Base-by-base conservation (phyloP, 1,140 invertebrate species). In the Macrocentrus cingulum region DNA sequence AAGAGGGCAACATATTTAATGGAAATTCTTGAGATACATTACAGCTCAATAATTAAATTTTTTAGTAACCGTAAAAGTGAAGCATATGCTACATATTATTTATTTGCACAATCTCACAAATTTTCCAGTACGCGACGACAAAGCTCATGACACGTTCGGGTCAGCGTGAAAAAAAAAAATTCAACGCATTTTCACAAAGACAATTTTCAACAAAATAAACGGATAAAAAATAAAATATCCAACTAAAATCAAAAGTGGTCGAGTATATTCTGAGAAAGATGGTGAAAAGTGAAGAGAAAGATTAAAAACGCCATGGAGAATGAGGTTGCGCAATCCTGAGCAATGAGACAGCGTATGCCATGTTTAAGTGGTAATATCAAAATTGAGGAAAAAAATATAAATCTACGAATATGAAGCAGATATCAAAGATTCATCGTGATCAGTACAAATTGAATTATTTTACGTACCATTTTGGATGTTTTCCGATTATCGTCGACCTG, bases 391-490 rank as follows among this genome's bases (percentile, higher is more conserved):
- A 63, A 70, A 75, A 79, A 79, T 77, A 79, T 65, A 68, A 36
- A 50, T 52, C n/a, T 56, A 23, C 18, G n/a, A n/a, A 50, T 36
- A 37, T 13, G n/a, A 37, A n/a, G 8, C 9, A 11, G 9, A 37
- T n/a, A 11, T 23, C 23, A 16, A 6, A 64, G 68, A 66, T 59
- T n/a, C n/a, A n/a, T n/a, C n/a, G n/a, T n/a, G n/a, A n/a, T n/a
- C n/a, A n/a, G n/a, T n/a, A n/a, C n/a, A n/a, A 59, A 69, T 67
- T 76, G 68, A 60, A 62, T 67, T 7, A 62, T 62, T 32, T 46
- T 73, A 86, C 90, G 80, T 84, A 91, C 90, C 90, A 91, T 91
- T 79, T 87, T 91, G 87, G 90, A 91, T 91, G 90, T 86, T 88
- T 84, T 80, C 75, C 76, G 89, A 91, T 91, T 86, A 84, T 82